Evolutionary conservation across 1,140 invertebrate species (phyloP), one percentile per base, ranked within the genome.

Genomic region (Hylaeus volcanicus): DNA sequence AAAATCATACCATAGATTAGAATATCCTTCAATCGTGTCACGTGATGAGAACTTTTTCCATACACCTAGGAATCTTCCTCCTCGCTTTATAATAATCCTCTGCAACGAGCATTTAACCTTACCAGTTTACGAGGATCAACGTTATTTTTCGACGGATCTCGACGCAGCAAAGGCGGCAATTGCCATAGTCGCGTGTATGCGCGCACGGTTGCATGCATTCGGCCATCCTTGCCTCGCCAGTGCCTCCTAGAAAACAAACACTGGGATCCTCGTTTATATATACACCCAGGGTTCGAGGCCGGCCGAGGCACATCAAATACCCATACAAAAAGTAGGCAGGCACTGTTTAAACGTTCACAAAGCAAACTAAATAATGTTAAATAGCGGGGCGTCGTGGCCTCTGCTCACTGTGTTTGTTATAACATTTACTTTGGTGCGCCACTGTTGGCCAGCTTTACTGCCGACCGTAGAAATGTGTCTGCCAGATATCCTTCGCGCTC

Each of bases 281-380:
- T 69, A 82, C 63, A 66, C n/a, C 26, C 68, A 58, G 45, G 43
- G 75, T 77, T 61, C 66, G 83, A 79, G 83, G 68, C 82, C 75
- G 69, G 66, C 77, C 79, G 73, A 68, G 83, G 81, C 84, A 86
- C 85, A 89, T 89, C 74, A 84, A 89, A 86, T 87, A 87, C 81
- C 87, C 74, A 81, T 86, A 81, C 65, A 85, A 87, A 88, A 89
- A 86, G 85, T 89, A 89, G 88, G 88, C 83, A 84, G 86, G 84
- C 86, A 86, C 83, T 91, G 91, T 92, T 92, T 92, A 90, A 92
- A 91, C 89, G 88, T 88, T 89, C 86, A 92, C 90, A 92, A 93
- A 93, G 91, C 89, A 92, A 92, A 90, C 91, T 90, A 93, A 93
- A 93, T 92, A 93, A 92, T 92, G 89, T 92, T 90, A 92, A 93